Evolutionary conservation across 1,140 invertebrate genomes (phyloP).

Genomic region (Acromyrmex heyeri): DNA sequence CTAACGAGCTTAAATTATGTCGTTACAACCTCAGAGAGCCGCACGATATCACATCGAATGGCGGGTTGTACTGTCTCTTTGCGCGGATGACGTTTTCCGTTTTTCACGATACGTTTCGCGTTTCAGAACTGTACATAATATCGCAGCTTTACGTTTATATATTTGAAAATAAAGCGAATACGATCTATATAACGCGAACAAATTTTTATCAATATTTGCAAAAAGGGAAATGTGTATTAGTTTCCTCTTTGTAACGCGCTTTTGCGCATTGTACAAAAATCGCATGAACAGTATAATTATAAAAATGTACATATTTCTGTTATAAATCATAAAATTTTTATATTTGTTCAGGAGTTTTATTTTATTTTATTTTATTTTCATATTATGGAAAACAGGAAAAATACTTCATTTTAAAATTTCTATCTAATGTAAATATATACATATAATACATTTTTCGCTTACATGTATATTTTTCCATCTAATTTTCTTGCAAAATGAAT

Average conservation of each 20-base stretch:
- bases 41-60: conserved; percentile 24
- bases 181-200: background rate
- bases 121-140: conserved; percentile 5
- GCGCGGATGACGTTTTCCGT: background rate
- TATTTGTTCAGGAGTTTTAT: background rate
- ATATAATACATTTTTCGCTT: background rate
- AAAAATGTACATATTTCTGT: background rate
- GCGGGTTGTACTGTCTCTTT: background rate
- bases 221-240: background rate
- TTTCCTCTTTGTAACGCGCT: background rate
- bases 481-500: background rate
- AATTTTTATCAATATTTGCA: conserved; percentile 3
- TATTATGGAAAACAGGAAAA: background rate
- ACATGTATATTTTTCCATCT: background rate
- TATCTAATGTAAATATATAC: background rate
- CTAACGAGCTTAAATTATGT: conserved; percentile 73
- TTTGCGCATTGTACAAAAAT: background rate
- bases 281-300: conserved; percentile 19
- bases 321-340: background rate
- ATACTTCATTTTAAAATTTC: background rate
- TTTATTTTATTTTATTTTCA: background rate
- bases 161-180: background rate
- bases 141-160: background rate
- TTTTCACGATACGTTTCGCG: background rate
- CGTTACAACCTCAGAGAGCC: conserved; percentile 35